Base-by-base conservation (phyloP, 2,113 vertebrate species). In the Glaucomys volans region DNA sequence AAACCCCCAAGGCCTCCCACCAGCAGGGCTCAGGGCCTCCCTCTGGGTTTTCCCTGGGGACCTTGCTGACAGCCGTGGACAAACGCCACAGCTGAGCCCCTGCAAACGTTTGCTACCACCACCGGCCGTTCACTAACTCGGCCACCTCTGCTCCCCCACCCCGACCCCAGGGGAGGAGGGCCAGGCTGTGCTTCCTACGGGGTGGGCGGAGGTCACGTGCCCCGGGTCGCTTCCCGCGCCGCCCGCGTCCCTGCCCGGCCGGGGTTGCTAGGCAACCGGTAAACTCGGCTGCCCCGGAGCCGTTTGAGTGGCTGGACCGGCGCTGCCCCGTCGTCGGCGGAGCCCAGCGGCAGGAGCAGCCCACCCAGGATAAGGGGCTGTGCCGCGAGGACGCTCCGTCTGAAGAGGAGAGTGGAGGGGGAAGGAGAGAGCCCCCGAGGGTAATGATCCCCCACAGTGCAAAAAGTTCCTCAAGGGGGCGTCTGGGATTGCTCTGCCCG, bases 191-290 rank as follows among this genome's bases (percentile, higher is more conserved):
- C 72, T 42, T 57, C 59, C 32, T 0, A 4, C n/a, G 1, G 0
- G 4, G 14, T 0, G 0, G 11, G 1, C 2, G 10, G 10, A 4
- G 8, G 66, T 96, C 96, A 94, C 95, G 95, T 87, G 96, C 42
- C 50, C 91, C 1, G 6, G 14, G 17, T 57, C 10, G 2, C 24
- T 72, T 12, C 12, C 26, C 0, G 6, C 44, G 12, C 84, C 0
- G n/a, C 35, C 52, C 2, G 9, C 1, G 9, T 64, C 81, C 30
- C 2, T 4, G 1, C 69, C 80, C n/a, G 0, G 52, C 67, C 30
- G 5, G 82, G 95, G 96, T 98, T 98, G 98, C 98, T 87, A 84
- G 87, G 98, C 97, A 95, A 97, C 98, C 47, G 18, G 57, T 71
- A 18, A 94, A 97, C 98, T 57, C 94, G 17, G 24, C 62, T 0